phyloP scores from a whole-genome alignment of 2,113 vertebrate genomes.

The Abramis brama region DNA sequence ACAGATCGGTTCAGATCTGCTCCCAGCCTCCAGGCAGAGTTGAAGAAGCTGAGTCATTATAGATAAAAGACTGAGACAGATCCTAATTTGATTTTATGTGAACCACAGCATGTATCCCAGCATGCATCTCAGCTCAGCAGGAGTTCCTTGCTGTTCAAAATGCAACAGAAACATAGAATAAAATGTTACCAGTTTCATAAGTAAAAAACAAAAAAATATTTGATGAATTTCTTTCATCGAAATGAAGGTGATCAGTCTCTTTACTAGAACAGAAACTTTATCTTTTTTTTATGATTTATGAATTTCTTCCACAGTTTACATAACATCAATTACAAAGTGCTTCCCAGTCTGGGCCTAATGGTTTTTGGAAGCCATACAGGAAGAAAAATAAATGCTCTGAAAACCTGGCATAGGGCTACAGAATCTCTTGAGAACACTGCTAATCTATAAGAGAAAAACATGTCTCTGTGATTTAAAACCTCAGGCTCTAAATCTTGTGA shows the following conservation, averaged over 20 bases:
- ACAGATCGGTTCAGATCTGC: neutral
- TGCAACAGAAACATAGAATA: neutral
- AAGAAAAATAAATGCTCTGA: neutral
- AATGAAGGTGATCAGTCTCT: neutral
- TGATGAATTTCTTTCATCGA: neutral
- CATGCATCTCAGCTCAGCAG: constrained; percentile 7
- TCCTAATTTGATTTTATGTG: neutral
- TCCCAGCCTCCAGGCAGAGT: neutral
- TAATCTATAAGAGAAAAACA: neutral
- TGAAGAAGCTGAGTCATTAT: constrained; percentile 7
- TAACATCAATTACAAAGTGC: neutral
- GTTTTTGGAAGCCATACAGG: neutral
- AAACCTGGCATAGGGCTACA: neutral
- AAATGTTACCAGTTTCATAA: neutral
- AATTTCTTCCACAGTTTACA: too few relatives aligned
- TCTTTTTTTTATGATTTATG: neutral
- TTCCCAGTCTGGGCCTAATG: neutral
- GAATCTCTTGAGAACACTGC: neutral
- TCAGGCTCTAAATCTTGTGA: constrained; percentile 5
- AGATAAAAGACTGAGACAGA: neutral
- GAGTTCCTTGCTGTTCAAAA: neutral
- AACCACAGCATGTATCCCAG: constrained; percentile 4
- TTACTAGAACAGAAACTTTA: neutral
- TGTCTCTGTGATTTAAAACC: neutral
- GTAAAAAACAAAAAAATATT: neutral